Evolutionary conservation across 1,140 invertebrate species (phyloP).

Genomic region (Monomorium pharaonis): DNA sequence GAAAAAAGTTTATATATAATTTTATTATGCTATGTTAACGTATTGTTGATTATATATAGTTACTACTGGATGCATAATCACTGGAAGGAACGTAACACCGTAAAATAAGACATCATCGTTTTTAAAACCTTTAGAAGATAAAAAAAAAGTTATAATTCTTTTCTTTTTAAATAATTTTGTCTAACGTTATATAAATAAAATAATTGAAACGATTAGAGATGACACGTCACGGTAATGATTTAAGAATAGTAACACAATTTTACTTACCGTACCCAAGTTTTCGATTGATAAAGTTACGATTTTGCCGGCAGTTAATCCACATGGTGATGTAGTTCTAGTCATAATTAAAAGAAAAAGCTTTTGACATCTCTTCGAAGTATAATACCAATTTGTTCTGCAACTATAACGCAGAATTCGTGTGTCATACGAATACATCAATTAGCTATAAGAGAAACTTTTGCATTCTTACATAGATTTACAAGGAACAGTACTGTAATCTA

Average conservation of each 20-base stretch:
- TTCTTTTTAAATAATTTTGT: background rate
- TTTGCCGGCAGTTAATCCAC: conserved; percentile 28
- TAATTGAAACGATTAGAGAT: background rate
- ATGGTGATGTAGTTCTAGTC: conserved; percentile 28
- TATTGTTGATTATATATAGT: background rate
- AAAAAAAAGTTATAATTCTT: background rate
- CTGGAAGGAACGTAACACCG: conserved; percentile 26
- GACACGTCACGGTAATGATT: background rate
- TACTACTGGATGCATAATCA: background rate
- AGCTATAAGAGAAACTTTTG: background rate
- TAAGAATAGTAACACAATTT: background rate
- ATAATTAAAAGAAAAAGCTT: conserved; percentile 36
- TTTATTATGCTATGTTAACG: conserved; percentile 7
- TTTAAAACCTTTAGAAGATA: conserved; percentile 31
- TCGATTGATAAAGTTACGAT: conserved; percentile 27
- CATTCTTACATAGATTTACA: conserved; percentile 61
- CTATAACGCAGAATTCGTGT: background rate
- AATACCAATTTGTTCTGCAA: conserved; percentile 32
- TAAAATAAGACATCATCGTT: conserved; percentile 46
- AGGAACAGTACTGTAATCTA: conserved; percentile 74
- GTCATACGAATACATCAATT: background rate
- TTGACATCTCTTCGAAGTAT: conserved; percentile 25
- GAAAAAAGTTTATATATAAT: background rate
- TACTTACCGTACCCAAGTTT: conserved; percentile 15
- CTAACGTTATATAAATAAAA: background rate